Evolutionary conservation across 2,888 invertebrate species (phyloP).

Genomic region (Unio pictorum): DNA sequence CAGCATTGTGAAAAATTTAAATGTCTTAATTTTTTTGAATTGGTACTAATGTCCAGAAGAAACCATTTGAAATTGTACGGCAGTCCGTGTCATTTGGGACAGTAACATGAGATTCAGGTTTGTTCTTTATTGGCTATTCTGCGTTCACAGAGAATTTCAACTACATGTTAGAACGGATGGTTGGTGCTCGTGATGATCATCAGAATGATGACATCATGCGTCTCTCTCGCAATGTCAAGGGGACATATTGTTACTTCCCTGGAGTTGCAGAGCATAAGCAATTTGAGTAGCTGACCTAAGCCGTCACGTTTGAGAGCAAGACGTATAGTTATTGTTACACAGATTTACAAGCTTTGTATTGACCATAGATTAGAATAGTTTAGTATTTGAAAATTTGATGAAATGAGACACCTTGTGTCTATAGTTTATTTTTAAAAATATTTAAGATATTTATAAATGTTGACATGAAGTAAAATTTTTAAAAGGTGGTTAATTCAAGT

Average conservation of each 20-base stretch:
- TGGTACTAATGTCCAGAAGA: slow-evolving; percentile 62
- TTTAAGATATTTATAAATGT: too few species aligned
- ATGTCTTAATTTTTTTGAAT: slow-evolving; percentile 12
- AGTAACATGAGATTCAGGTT: slow-evolving; percentile 30
- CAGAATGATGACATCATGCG: slow-evolving; percentile 69
- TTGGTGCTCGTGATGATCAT: slow-evolving; percentile 66
- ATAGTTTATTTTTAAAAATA: too few species aligned
- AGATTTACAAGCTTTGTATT: too few species aligned
- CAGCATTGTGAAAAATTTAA: not conserved
- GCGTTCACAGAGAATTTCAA: slow-evolving; percentile 65
- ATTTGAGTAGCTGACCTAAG: slow-evolving; percentile 27
- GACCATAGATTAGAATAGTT: too few species aligned
- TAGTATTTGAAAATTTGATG: too few species aligned
- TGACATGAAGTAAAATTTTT: too few species aligned
- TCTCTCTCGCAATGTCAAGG: slow-evolving; percentile 60
- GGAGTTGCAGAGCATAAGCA: slow-evolving; percentile 61
- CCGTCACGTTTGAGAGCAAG: not conserved
- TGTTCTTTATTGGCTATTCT: slow-evolving; percentile 66
- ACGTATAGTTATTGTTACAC: too few species aligned
- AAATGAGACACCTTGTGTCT: too few species aligned
- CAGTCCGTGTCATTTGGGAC: slow-evolving; percentile 71
- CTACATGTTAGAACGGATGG: slow-evolving; percentile 71
- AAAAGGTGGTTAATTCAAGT: too few species aligned
- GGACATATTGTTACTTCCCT: slow-evolving; percentile 51
- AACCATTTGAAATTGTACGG: slow-evolving; percentile 69